These are phyloP conservation scores for Taeniopygia guttata DNA, from an alignment of 2,797 vertebrate species.

Conservation along the genomic window DNA sequence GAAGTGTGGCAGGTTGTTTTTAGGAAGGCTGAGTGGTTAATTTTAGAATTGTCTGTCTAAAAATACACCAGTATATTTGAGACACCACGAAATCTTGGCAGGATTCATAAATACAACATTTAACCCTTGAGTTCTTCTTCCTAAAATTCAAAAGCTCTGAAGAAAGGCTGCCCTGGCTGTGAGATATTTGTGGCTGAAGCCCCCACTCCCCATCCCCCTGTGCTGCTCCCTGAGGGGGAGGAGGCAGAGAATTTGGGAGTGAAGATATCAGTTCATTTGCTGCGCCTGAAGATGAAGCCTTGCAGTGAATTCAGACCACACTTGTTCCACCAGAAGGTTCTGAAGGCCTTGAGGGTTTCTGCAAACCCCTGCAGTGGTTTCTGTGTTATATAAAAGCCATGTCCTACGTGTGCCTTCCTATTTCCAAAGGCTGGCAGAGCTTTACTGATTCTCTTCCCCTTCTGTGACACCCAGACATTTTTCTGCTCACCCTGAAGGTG, in stretches of 20 bases:
- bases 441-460: not conserved
- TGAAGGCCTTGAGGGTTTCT: not conserved
- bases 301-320: not conserved
- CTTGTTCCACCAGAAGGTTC: not conserved
- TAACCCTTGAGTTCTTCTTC: not conserved
- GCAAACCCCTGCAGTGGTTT: not conserved
- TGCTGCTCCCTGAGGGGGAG: not conserved
- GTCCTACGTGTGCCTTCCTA: not conserved
- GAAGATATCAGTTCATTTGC: not conserved
- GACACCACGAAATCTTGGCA: not conserved
- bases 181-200: not conserved
- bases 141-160: not conserved
- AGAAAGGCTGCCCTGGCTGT: not conserved
- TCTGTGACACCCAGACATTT: not conserved
- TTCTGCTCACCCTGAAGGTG: not conserved
- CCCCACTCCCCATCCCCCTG: not conserved
- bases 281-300: not conserved
- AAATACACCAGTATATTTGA: not conserved
- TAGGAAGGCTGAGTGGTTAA: not conserved
- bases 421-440: not conserved
- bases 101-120: not conserved
- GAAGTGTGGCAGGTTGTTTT: conserved; percentile 22
- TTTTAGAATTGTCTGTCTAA: conserved; percentile 30
- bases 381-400: not conserved
- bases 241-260: not conserved